Evolutionary conservation across 2,888 invertebrate species (phyloP).

Genomic region (Erannis defoliaria): DNA sequence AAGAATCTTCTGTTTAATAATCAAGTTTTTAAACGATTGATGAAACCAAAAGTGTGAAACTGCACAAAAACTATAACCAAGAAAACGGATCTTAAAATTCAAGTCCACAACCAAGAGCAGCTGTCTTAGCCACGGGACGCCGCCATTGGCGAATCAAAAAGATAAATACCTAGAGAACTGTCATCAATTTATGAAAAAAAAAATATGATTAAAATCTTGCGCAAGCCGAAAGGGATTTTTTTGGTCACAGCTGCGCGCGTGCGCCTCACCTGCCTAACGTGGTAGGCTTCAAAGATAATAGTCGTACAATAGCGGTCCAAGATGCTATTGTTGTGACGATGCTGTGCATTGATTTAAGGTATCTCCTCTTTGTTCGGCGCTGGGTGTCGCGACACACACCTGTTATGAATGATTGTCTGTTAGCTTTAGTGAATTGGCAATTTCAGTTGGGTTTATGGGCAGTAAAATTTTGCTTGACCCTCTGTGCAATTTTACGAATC

Average conservation of each 20-base stretch:
- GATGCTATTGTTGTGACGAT: conserved; percentile 65
- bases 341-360: conserved; percentile 76
- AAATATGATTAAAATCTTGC: conserved; percentile 84
- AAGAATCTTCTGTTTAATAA: not conserved
- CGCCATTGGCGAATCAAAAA: conserved; percentile 49
- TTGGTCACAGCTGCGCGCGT: conserved; percentile 82
- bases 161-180: conserved; percentile 76
- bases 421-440: conserved; percentile 23
- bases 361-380: conserved; percentile 51
- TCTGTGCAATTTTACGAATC: not conserved
- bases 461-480: conserved; percentile 7
- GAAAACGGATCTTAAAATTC: too few relatives aligned
- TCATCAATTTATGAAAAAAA: conserved; percentile 71
- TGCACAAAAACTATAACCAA: conserved; percentile 46
- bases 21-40: not conserved
- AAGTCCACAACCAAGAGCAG: conserved; percentile 49
- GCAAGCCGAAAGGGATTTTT: conserved; percentile 74
- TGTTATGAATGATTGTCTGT: conserved; percentile 51
- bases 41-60: conserved; percentile 59
- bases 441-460: conserved; percentile 19
- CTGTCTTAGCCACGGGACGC: conserved; percentile 65
- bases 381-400: conserved; percentile 55
- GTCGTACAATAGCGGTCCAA: conserved; percentile 70
- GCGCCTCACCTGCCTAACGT: conserved; percentile 84
- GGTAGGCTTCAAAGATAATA: conserved; percentile 69